phyloP scores from a whole-genome alignment of 2,113 vertebrate species.

The Motacilla tschutschensis region DNA sequence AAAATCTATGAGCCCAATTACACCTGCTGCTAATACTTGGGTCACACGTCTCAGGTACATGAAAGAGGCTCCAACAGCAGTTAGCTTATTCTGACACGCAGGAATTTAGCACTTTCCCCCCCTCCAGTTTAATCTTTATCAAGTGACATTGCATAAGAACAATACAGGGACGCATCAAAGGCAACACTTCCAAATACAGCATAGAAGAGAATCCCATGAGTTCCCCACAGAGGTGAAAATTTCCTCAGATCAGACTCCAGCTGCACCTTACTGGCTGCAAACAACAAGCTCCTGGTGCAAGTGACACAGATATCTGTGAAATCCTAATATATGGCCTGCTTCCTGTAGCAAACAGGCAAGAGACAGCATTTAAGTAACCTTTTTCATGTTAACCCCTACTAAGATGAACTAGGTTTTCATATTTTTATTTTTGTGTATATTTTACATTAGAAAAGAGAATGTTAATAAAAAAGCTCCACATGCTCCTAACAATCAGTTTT shows the following conservation, averaged over 20 bases:
- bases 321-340: neutral
- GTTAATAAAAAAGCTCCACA: slow-evolving; percentile 63
- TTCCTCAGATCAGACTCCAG: neutral
- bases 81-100: neutral
- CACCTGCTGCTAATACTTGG: neutral
- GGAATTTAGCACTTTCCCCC: neutral
- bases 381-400: slow-evolving; percentile 23
- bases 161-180: neutral
- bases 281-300: neutral
- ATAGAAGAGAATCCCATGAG: neutral
- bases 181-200: neutral
- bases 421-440: slow-evolving; percentile 59
- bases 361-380: neutral
- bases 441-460: slow-evolving; percentile 62
- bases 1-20: neutral
- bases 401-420: slow-evolving; percentile 37
- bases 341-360: neutral
- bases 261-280: neutral
- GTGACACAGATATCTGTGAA: neutral
- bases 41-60: neutral
- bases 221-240: neutral
- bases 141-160: neutral
- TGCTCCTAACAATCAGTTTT: slow-evolving; percentile 48
- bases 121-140: neutral
- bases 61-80: neutral